Percentiles rank a stretch among this genome's conserved stretches.
phyloP scores from a whole-genome alignment of 2,797 vertebrate genomes.

The Gadopsis marmoratus region DNA sequence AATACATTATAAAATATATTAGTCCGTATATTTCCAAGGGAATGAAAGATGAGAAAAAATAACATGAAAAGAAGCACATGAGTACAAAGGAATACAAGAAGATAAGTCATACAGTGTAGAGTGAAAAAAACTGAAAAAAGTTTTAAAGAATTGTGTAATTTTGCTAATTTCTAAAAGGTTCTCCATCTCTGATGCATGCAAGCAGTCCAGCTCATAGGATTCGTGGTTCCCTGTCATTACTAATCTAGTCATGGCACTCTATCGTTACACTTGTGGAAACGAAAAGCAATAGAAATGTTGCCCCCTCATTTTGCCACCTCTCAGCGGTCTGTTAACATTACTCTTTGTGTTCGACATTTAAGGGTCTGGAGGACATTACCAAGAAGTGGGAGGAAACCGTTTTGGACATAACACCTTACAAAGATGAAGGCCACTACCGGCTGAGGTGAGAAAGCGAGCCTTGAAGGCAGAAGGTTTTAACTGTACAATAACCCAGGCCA shows the following conservation, averaged over 20 bases:
- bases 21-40: background rate
- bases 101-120: background rate
- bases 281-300: background rate
- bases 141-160: background rate
- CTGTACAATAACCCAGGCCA: background rate
- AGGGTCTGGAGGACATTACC: slow-evolving; percentile 87
- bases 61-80: background rate
- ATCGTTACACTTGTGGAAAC: background rate
- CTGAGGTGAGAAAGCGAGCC: slow-evolving; percentile 82
- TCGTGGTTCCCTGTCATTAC: background rate
- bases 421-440: slow-evolving; percentile 87
- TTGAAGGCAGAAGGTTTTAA: background rate
- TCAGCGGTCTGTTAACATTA: slow-evolving; percentile 2
- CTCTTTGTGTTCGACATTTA: slow-evolving; percentile 46
- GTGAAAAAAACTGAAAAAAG: background rate
- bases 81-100: background rate
- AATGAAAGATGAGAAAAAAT: background rate
- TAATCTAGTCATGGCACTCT: background rate
- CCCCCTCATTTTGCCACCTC: background rate
- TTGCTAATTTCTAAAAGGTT: background rate
- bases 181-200: background rate
- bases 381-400: slow-evolving; percentile 86
- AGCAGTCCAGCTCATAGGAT: slow-evolving; percentile 2
- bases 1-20: background rate
- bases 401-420: slow-evolving; percentile 88